phyloP scores from a whole-genome alignment of 2,113 vertebrate species.

The Triplophysa dalaica region DNA sequence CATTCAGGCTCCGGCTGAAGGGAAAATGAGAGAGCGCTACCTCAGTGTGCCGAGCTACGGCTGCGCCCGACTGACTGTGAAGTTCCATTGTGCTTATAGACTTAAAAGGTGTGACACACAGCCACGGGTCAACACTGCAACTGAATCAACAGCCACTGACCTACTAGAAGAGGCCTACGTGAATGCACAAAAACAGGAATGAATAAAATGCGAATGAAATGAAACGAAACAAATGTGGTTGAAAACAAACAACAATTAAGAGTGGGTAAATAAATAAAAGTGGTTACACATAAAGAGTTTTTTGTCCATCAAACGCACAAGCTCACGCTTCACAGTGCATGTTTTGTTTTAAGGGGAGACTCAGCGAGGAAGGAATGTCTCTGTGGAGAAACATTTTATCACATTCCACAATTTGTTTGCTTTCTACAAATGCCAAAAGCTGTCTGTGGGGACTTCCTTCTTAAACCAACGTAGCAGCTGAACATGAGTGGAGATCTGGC shows the following conservation, averaged over 20 bases:
- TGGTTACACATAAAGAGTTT: neutral
- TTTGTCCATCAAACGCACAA: constrained; percentile 18
- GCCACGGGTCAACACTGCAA: constrained; percentile 39
- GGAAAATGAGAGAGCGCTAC: constrained; percentile 43
- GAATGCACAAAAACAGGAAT: neutral
- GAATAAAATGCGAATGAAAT: neutral
- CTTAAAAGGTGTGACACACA: constrained; percentile 52
- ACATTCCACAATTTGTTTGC: constrained; percentile 54
- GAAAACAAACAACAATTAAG: neutral
- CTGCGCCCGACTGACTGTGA: constrained; percentile 37
- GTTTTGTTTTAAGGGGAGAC: constrained; percentile 52
- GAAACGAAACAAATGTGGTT: neutral
- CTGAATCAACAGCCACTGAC: constrained; percentile 35
- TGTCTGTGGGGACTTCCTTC: constrained; percentile 44
- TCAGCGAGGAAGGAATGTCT: constrained; percentile 43
- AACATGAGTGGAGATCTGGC: constrained; percentile 23
- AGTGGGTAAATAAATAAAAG: neutral
- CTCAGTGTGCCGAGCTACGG: constrained; percentile 32
- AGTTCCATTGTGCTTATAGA: constrained; percentile 48
- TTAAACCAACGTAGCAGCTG: neutral
- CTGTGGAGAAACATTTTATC: constrained; percentile 40
- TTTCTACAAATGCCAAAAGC: constrained; percentile 39
- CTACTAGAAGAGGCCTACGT: neutral
- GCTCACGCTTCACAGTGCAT: constrained; percentile 40
- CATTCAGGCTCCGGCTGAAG: constrained; percentile 46